Conservation (phyloP, 2,113 vertebrate genomes). For the Pyxicephalus adspersus region DNA sequence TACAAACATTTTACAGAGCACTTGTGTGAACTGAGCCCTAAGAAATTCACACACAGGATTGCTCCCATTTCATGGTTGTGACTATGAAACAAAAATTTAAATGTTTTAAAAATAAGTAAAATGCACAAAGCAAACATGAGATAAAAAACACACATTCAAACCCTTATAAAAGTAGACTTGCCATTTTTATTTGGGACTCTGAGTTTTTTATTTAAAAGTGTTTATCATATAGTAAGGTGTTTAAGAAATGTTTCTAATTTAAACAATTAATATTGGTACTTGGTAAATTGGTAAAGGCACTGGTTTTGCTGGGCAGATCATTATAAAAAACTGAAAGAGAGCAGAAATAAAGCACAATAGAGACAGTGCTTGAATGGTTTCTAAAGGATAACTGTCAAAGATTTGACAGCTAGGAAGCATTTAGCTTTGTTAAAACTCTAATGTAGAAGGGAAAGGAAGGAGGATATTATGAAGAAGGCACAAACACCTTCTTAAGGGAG, state of each 20-base stretch:
- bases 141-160: too few species aligned
- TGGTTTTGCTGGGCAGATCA: background rate
- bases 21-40: too few species aligned
- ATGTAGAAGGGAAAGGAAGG: slow-evolving; percentile 2
- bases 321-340: background rate
- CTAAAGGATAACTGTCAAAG: slow-evolving; percentile 16
- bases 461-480: slow-evolving; percentile 2
- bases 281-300: background rate
- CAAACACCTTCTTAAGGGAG: background rate
- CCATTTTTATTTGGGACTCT: too few species aligned
- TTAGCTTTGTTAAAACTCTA: slow-evolving; percentile 1
- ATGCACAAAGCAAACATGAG: too few species aligned
- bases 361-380: background rate
- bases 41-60: too few species aligned
- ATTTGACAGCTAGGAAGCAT: slow-evolving; percentile 10
- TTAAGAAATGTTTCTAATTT: background rate
- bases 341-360: background rate
- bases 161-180: too few species aligned
- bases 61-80: too few species aligned
- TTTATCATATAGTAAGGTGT: background rate
- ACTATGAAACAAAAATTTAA: too few species aligned
- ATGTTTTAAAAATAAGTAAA: too few species aligned
- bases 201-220: background rate
- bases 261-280: background rate
- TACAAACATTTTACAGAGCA: too few species aligned